Conservation (phyloP, 2,888 invertebrate species). For the Agrochola circellaris region DNA sequence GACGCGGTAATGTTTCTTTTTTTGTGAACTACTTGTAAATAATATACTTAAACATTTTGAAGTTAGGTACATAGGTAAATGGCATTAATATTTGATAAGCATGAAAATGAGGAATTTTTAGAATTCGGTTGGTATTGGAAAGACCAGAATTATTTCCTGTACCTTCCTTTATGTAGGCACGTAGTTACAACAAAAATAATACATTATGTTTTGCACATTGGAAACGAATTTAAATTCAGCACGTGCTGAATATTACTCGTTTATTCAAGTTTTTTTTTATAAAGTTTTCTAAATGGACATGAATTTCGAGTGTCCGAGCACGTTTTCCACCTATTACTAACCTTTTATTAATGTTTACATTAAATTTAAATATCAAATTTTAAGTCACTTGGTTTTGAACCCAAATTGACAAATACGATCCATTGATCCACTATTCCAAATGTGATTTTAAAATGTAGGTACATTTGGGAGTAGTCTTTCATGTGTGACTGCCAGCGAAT, state of each 20-base stretch:
- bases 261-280: background rate
- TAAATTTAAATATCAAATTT: background rate
- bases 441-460: background rate
- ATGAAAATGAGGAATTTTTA: background rate
- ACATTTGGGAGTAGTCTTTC: conserved; percentile 7
- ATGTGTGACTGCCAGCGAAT: conserved; percentile 25
- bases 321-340: background rate
- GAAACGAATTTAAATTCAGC: conserved; percentile 2
- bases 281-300: background rate
- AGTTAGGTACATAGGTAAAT: background rate
- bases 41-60: background rate
- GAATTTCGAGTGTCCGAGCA: background rate
- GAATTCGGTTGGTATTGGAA: background rate
- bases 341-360: background rate
- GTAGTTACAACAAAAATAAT: background rate
- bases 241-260: background rate
- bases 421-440: conserved; percentile 10
- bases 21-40: background rate
- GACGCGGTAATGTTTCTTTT: background rate
- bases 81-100: background rate
- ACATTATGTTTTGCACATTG: background rate
- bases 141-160: conserved; percentile 13
- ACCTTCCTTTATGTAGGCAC: background rate
- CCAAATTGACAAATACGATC: background rate
- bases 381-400: background rate